Base-by-base conservation (phyloP, 2,113 vertebrate species). In the Zeus faber region DNA sequence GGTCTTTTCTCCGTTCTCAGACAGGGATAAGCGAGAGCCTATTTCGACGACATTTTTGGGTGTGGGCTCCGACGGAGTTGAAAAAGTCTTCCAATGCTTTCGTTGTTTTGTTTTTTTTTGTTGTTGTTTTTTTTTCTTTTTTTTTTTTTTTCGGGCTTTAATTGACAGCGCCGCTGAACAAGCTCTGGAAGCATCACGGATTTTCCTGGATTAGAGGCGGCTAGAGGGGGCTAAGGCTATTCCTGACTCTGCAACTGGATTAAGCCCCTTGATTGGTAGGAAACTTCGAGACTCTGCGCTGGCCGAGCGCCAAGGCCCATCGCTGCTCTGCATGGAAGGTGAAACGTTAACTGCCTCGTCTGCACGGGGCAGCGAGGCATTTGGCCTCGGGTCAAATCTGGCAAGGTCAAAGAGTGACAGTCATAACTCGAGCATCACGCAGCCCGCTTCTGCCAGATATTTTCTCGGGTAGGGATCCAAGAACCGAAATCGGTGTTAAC, bases 131-230 rank as follows among this genome's bases (percentile, higher is more conserved):
- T n/a, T n/a, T n/a, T n/a, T n/a, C n/a, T n/a, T n/a, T n/a, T n/a
- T n/a, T n/a, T n/a, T n/a, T n/a, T n/a, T 69, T 64, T 66, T 64
- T 70, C 72, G 61, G 55, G 58, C 66, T 53, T 22, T 79, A 80
- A 82, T 79, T 87, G 77, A 84, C 63, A 78, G 66, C 44, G 64
- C 69, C 68, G 72, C 80, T 62, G 72, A n/a, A 67, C 57, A 45
- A 58, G 62, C 72, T 69, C 60, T 62, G 46, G 62, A 74, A 79
- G 62, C 40, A 68, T 64, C 20, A 26, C 37, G 70, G 70, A 84
- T 80, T 85, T 81, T 64, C 61, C 64, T 60, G 77, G 77, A 83
- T 84, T 80, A 82, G 57, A 70, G 59, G 27, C 31, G 20, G 49
- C 69, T n/a, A n/a, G n/a, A n/a, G n/a, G n/a, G 69, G 67, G 72